phyloP scores from a whole-genome alignment of 2,888 invertebrate genomes.

The Labia minor region DNA sequence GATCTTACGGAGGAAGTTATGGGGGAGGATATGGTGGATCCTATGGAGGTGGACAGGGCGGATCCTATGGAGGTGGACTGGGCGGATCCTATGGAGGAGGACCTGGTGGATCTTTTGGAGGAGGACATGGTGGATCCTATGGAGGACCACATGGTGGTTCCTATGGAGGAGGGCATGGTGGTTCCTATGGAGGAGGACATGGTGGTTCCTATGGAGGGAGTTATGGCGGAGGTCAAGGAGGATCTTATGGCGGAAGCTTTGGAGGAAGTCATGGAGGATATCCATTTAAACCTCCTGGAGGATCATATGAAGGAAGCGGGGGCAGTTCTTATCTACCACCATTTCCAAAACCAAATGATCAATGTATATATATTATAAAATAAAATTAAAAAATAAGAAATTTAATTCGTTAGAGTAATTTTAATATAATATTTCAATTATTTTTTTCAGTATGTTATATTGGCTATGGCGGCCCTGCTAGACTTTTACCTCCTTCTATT shows the following conservation, averaged over 20 bases:
- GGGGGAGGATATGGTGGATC: not conserved
- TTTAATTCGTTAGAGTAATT: not conserved
- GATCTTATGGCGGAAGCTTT: not conserved
- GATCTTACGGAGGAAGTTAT: not conserved
- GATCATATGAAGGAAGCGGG: slow-evolving; percentile 28
- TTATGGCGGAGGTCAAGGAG: not conserved
- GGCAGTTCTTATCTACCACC: slow-evolving; percentile 30
- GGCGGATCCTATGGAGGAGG: not conserved
- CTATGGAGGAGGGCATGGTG: not conserved
- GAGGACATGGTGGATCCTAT: not conserved
- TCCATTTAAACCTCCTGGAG: too few relatives aligned
- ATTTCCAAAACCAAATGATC: slow-evolving; percentile 31
- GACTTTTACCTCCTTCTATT: slow-evolving; percentile 51
- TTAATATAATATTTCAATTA: slow-evolving; percentile 18
- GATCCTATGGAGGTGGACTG: not conserved
- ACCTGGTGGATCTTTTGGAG: not conserved
- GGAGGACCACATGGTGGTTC: not conserved
- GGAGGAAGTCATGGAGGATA: not conserved
- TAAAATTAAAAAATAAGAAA: slow-evolving; percentile 3
- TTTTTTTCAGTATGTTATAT: slow-evolving; percentile 58
- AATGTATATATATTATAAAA: slow-evolving; percentile 31
- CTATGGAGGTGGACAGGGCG: not conserved
- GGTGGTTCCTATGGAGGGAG: not conserved
- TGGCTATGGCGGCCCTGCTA: slow-evolving; percentile 65
- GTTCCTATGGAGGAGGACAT: not conserved